These are phyloP conservation scores for Poecile montanus DNA, from an alignment of 2,797 vertebrate genomes.

Conservation along the genomic window DNA sequence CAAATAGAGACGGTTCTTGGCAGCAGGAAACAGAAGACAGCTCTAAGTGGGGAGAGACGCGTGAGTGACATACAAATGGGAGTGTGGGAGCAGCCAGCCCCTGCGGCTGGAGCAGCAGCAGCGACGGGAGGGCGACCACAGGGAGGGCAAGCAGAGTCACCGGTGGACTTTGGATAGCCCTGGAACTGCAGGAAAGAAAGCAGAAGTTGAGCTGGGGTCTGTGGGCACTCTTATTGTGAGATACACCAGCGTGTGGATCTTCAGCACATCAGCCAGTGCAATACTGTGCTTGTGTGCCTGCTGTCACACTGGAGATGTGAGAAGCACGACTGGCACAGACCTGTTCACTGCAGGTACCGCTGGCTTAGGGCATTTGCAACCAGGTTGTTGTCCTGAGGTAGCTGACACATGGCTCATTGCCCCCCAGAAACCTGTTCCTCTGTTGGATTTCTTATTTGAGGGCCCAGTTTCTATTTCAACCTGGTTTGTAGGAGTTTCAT, in stretches of 20 bases:
- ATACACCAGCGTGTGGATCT: accelerated
- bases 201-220: not conserved
- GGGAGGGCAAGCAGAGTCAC: accelerated
- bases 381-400: not conserved
- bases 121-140: not conserved
- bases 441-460: not conserved
- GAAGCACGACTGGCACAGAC: not conserved
- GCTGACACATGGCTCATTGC: not conserved
- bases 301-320: not conserved
- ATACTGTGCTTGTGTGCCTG: not conserved
- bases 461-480: not conserved
- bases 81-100: conserved; percentile 24
- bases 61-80: conserved; percentile 39
- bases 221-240: not conserved
- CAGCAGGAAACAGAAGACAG: conserved; percentile 51
- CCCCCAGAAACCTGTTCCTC: not conserved
- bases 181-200: not conserved
- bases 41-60: not conserved
- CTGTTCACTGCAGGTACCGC: not conserved
- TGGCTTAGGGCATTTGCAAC: not conserved
- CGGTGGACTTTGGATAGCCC: accelerated
- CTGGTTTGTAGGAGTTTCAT: not conserved
- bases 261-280: not conserved
- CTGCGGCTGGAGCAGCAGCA: not conserved
- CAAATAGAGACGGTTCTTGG: conserved; percentile 43